phyloP scores from a whole-genome alignment of 2,888 invertebrate species.

The Calameuta idolon region DNA sequence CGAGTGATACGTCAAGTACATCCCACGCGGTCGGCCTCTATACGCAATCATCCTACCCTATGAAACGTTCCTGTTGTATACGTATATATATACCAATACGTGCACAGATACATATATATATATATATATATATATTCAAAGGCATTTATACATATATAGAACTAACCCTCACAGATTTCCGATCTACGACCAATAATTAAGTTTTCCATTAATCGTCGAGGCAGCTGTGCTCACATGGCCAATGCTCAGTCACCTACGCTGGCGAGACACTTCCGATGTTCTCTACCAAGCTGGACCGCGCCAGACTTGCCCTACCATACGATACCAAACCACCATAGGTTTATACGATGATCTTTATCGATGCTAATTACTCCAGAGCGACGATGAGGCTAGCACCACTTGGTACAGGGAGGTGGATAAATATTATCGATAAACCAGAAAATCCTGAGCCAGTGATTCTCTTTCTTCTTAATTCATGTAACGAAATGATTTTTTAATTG shows the following conservation, averaged over 20 bases:
- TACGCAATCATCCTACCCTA: constrained; percentile 35
- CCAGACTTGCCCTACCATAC: not conserved
- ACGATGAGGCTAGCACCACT: not conserved
- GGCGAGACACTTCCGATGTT: constrained; percentile 4
- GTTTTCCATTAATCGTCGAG: constrained; percentile 61
- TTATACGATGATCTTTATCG: constrained; percentile 15
- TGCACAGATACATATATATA: too few relatives aligned
- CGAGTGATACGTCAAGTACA: constrained; percentile 63
- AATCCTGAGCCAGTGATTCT: not conserved
- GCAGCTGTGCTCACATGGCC: constrained; percentile 55
- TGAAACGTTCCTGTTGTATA: constrained; percentile 13
- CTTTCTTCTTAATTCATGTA: not conserved
- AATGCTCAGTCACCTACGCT: not conserved
- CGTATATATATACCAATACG: not conserved
- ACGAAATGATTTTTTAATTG: not conserved
- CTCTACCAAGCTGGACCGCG: not conserved
- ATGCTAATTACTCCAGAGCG: constrained; percentile 20
- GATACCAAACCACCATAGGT: not conserved
- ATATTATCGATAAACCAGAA: not conserved
- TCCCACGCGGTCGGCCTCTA: constrained; percentile 40
- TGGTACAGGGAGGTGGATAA: not conserved
- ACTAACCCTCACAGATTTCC: constrained; percentile 23
- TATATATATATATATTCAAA: not conserved
- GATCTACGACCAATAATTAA: constrained; percentile 54
- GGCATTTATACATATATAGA: not conserved